Percentiles rank a stretch among this genome's conserved stretches.
These are phyloP conservation scores for Bos indicus DNA, from an alignment of 2,113 vertebrate species.

Conservation along the genomic window DNA sequence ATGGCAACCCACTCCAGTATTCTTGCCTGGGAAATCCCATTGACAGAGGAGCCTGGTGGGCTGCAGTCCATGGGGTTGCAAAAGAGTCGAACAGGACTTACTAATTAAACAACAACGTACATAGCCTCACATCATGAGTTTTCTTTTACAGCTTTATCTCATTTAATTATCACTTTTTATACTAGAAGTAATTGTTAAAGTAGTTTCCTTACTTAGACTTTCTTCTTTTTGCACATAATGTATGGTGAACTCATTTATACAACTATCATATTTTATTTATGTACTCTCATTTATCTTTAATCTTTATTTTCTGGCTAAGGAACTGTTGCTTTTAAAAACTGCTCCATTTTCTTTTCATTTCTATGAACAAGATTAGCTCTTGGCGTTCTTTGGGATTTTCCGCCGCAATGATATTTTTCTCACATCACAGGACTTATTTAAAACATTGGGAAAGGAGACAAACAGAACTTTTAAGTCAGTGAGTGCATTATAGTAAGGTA, in stretches of 20 bases:
- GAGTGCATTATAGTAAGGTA: background rate
- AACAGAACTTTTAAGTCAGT: background rate
- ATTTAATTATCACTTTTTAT: slow-evolving; percentile 16
- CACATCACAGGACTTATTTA: background rate
- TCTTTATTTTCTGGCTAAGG: background rate
- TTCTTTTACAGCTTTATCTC: slow-evolving; percentile 48
- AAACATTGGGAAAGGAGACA: background rate
- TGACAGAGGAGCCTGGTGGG: background rate
- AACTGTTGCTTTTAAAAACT: background rate
- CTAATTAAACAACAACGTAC: background rate
- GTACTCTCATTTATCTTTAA: background rate
- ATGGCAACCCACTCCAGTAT: background rate
- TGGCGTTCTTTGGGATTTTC: background rate
- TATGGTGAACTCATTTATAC: background rate
- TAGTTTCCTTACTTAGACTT: slow-evolving; percentile 14
- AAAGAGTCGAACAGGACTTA: background rate
- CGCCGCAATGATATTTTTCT: background rate
- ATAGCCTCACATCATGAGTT: slow-evolving; percentile 3
- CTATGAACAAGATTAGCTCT: background rate
- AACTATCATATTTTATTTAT: background rate
- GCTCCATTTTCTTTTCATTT: background rate
- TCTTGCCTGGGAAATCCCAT: background rate
- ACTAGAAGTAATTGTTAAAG: background rate
- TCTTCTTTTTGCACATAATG: background rate
- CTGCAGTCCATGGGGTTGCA: background rate